A percentile compares a stretch with the other conserved stretches of the same genome.
phyloP scores from a whole-genome alignment of 1,140 invertebrate genomes.

The Nasonia vitripennis region DNA sequence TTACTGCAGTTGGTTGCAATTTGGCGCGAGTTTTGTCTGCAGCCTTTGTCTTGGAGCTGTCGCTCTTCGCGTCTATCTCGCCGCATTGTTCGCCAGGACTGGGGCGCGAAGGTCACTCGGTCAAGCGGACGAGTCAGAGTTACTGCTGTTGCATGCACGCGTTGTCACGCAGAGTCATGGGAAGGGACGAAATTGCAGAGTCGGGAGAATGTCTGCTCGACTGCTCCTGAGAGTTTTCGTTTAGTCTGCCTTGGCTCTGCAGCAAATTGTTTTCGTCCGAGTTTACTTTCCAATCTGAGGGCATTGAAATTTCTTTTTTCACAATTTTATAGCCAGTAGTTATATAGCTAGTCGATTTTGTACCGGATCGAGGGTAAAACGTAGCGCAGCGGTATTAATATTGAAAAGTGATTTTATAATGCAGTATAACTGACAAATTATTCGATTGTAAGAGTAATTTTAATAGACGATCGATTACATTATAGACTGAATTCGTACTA shows the following conservation, averaged over 20 bases:
- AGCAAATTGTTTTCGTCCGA: not conserved
- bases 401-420: too few species aligned
- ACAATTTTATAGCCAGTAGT: not conserved
- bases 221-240: not conserved
- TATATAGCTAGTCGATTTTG: too few species aligned
- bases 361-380: too few species aligned
- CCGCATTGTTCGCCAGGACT: constrained; percentile 54
- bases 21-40: not conserved
- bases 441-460: too few species aligned
- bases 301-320: not conserved
- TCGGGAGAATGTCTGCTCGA: not conserved
- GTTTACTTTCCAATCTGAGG: not conserved
- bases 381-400: too few species aligned
- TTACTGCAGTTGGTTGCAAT: not conserved
- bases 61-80: constrained; percentile 24
- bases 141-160: not conserved
- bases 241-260: not conserved
- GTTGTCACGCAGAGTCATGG: not conserved
- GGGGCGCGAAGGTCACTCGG: constrained; percentile 59
- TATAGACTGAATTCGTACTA: too few species aligned
- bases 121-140: constrained; percentile 52
- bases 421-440: too few species aligned
- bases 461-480: too few species aligned
- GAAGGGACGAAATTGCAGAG: constrained; percentile 32
- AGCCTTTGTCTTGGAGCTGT: not conserved